A percentile compares a stretch with the other conserved stretches of the same genome.
Conservation (phyloP, 2,888 invertebrate species). For the Lasioglossum zephyrum region DNA sequence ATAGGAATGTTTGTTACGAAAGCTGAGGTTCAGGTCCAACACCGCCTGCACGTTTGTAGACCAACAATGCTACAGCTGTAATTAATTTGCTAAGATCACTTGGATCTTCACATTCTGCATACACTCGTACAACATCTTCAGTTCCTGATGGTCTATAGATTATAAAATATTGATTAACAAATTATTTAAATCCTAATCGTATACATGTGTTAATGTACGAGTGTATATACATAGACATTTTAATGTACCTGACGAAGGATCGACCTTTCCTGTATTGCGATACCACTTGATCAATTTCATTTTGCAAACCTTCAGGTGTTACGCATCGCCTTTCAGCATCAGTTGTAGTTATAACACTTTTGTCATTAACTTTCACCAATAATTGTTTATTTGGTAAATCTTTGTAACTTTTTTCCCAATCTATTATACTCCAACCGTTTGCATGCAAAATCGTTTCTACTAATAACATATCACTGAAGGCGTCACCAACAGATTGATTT, state of each 20-base stretch:
- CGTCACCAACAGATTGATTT: constrained; percentile 98
- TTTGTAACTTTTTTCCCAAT: constrained; percentile 93
- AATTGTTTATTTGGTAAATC: constrained; percentile 95
- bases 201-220: no score
- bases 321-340: constrained; percentile 94
- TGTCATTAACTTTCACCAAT: constrained; percentile 95
- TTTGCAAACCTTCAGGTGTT: constrained; percentile 93
- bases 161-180: background rate
- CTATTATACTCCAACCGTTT: constrained; percentile 90
- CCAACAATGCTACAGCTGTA: constrained; percentile 90
- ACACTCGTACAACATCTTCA: constrained; percentile 97
- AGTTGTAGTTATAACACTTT: constrained; percentile 93
- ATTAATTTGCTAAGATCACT: constrained; percentile 90
- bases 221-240: background rate
- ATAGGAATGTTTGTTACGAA: constrained; percentile 48
- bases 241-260: constrained; percentile 92
- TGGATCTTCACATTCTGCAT: constrained; percentile 95
- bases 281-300: constrained; percentile 90
- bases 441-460: constrained; percentile 95
- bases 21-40: constrained; percentile 88
- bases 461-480: constrained; percentile 96
- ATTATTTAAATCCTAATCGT: background rate
- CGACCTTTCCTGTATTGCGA: constrained; percentile 89
- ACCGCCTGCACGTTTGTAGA: constrained; percentile 92
- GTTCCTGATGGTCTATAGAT: constrained; percentile 93